A percentile compares a stretch with the other conserved stretches of the same genome.
Conservation (phyloP, 2,888 invertebrate species). For the Leucozona laternaria region DNA sequence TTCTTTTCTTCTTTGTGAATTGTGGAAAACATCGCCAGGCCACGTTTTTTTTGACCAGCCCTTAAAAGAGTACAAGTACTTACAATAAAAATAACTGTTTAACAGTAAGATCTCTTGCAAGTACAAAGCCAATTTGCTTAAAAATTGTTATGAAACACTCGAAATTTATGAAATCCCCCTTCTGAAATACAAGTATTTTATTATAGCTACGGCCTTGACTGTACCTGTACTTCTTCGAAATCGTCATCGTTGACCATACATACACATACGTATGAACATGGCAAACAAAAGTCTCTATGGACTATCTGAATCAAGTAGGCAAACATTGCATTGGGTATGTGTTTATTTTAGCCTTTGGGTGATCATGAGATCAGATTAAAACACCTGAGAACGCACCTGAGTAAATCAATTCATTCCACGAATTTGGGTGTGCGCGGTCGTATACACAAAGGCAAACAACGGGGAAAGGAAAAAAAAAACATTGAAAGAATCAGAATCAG, state of each 20-base stretch:
- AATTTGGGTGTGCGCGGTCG: slow-evolving; percentile 79
- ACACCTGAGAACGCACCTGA: slow-evolving; percentile 81
- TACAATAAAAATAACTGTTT: no score
- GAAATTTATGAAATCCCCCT: background rate
- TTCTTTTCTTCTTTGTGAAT: no score
- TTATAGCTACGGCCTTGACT: background rate
- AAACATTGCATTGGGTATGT: slow-evolving; percentile 69
- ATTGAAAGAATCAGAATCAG: slow-evolving; percentile 50
- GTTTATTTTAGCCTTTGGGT: slow-evolving; percentile 76
- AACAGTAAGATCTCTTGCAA: no score
- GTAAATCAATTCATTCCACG: slow-evolving; percentile 84
- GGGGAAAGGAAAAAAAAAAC: slow-evolving; percentile 70
- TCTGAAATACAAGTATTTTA: background rate
- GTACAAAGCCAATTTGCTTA: background rate
- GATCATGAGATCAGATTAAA: slow-evolving; percentile 76
- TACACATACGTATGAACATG: background rate
- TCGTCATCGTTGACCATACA: slow-evolving; percentile 70
- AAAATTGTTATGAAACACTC: background rate
- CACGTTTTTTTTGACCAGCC: no score
- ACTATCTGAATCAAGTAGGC: slow-evolving; percentile 58
- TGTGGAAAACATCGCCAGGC: no score
- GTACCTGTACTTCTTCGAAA: slow-evolving; percentile 46
- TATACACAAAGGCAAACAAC: slow-evolving; percentile 44
- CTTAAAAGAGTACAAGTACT: no score
- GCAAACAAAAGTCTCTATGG: slow-evolving; percentile 15